These are phyloP conservation scores for Poeciliopsis turrubarensis DNA, from an alignment of 2,113 vertebrate genomes.

Conservation along the genomic window DNA sequence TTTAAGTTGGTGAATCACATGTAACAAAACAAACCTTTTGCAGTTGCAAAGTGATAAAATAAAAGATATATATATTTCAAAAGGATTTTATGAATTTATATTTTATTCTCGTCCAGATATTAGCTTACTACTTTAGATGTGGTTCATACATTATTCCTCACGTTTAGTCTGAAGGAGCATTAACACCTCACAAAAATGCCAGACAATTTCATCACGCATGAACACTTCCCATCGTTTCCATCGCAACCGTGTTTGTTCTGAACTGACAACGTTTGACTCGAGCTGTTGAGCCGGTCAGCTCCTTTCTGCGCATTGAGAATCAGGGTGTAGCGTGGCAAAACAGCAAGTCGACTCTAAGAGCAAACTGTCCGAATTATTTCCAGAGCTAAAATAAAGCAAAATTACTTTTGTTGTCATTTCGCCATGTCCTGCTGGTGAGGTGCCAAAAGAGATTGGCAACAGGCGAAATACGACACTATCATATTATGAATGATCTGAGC, in stretches of 20 bases:
- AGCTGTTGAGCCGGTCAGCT: neutral
- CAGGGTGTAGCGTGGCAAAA: neutral
- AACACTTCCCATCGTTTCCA: slow-evolving; percentile 40
- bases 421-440: neutral
- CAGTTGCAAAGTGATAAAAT: too few relatives aligned
- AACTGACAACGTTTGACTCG: slow-evolving; percentile 9
- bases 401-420: neutral
- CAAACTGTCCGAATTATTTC: slow-evolving; percentile 1
- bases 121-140: neutral
- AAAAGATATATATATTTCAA: too few relatives aligned
- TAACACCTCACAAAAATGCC: slow-evolving; percentile 7
- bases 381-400: neutral
- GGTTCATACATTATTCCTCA: neutral
- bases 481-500: slow-evolving; percentile 23
- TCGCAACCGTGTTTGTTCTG: slow-evolving; percentile 37
- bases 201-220: slow-evolving; percentile 18
- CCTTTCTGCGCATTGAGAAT: neutral
- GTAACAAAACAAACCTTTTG: too few relatives aligned
- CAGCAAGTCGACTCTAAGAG: neutral
- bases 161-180: neutral
- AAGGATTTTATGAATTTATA: neutral
- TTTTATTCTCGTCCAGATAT: neutral
- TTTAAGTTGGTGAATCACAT: too few relatives aligned
- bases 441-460: neutral
- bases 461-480: slow-evolving; percentile 27